Conservation (phyloP, 2,113 vertebrate species). For the Ceratotherium simum region DNA sequence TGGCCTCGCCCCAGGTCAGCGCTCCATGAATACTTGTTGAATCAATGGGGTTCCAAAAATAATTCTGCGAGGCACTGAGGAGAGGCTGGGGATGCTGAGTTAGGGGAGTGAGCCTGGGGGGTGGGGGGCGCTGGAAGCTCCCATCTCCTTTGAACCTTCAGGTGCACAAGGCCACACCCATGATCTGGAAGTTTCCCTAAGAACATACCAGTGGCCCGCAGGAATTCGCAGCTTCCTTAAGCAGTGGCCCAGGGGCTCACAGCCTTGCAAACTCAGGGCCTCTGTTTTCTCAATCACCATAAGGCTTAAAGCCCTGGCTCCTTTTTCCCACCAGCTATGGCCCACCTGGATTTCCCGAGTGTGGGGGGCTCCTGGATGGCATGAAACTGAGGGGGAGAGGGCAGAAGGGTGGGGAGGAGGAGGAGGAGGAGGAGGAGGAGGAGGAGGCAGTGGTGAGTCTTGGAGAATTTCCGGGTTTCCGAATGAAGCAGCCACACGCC, state of each 20-base stretch:
- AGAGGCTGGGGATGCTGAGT: neutral
- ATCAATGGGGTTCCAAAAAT: slow-evolving; percentile 3
- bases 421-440: neutral
- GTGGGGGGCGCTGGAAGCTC: too few relatives aligned
- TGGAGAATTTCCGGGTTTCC: neutral
- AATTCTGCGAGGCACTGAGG: neutral
- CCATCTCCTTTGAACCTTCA: neutral
- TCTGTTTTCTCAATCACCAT: neutral
- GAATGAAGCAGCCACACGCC: slow-evolving; percentile 54
- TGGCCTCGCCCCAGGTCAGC: neutral
- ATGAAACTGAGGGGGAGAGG: neutral
- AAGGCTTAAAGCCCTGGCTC: neutral
- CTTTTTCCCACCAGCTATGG: neutral
- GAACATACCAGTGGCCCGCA: neutral
- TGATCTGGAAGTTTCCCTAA: neutral
- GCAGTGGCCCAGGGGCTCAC: neutral
- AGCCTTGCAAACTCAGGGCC: neutral
- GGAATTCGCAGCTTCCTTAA: neutral
- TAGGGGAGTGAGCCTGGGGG: neutral
- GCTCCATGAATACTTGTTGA: neutral
- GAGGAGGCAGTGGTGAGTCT: neutral
- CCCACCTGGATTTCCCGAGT: neutral
- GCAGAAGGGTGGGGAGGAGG: neutral
- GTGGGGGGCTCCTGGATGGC: neutral
- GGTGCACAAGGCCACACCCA: neutral